phyloP scores from a whole-genome alignment of 2,113 vertebrate species.

The Tragulus kanchil region DNA sequence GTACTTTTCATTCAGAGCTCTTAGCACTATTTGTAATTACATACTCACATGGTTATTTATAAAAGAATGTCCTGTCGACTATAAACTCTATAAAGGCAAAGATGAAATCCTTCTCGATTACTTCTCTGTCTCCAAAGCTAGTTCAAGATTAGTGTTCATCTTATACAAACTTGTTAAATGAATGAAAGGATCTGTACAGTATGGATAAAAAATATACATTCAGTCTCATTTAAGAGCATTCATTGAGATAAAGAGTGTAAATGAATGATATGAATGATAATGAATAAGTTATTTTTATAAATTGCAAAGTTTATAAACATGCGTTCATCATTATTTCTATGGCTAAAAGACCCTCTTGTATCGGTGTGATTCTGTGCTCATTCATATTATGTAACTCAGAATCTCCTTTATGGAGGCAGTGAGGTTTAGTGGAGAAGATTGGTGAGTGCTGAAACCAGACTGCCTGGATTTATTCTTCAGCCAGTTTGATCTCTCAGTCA shows the following conservation, averaged over 20 bases:
- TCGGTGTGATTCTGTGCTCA: neutral
- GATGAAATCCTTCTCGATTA: neutral
- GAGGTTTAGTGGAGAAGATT: neutral
- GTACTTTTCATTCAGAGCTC: neutral
- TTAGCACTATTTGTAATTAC: neutral
- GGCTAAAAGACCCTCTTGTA: neutral
- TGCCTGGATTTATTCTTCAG: neutral
- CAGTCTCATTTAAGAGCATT: neutral
- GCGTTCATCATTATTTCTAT: neutral
- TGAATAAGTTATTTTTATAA: slow-evolving; percentile 23
- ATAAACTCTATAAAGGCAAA: neutral
- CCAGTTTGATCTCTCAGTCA: no score
- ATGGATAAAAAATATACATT: neutral
- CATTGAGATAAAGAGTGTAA: neutral
- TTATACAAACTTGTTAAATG: neutral
- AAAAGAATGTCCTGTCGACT: neutral
- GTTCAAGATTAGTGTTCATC: neutral
- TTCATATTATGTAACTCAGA: neutral
- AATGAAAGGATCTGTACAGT: neutral
- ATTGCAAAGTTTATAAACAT: neutral
- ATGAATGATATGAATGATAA: neutral
- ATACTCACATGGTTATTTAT: neutral
- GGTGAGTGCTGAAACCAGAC: neutral
- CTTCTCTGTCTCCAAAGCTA: neutral
- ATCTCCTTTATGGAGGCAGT: neutral